phyloP scores from a whole-genome alignment of 2,113 vertebrate species.

The Siphamia tubifer region DNA sequence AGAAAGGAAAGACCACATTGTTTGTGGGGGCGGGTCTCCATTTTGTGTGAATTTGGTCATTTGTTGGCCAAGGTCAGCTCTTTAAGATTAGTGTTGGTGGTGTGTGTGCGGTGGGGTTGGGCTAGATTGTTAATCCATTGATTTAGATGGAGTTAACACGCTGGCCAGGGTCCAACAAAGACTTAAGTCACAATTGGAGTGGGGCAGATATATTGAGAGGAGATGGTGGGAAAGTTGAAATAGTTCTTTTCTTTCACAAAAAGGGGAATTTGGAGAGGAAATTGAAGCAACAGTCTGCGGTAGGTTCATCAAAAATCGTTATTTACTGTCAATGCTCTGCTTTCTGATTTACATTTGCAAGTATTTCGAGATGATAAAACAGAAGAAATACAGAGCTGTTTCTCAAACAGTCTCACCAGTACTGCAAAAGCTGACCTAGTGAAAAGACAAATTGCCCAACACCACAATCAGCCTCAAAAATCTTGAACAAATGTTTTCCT shows the following conservation, averaged over 20 bases:
- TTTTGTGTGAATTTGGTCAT: constrained; percentile 77
- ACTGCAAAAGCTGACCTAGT: background rate
- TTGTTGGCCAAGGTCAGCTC: constrained; percentile 74
- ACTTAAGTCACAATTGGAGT: constrained; percentile 78
- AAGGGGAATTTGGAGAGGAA: constrained; percentile 60
- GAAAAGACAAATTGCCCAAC: constrained; percentile 38
- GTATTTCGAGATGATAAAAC: constrained; percentile 27
- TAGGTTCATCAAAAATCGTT: constrained; percentile 38
- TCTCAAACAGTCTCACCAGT: background rate
- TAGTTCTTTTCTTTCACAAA: constrained; percentile 61
- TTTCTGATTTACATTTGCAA: constrained; percentile 14
- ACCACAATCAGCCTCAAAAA: constrained; percentile 14
- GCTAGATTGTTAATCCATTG: constrained; percentile 78
- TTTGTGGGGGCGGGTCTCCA: constrained; percentile 46
- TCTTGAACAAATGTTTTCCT: constrained; percentile 43
- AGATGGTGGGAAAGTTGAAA: constrained; percentile 78
- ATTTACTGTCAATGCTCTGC: constrained; percentile 8
- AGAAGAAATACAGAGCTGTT: background rate
- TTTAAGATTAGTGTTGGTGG: constrained; percentile 68
- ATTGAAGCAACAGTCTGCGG: constrained; percentile 56
- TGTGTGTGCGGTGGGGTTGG: constrained; percentile 43
- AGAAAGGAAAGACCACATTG: constrained; percentile 56
- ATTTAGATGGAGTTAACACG: constrained; percentile 76
- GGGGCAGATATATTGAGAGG: constrained; percentile 61
- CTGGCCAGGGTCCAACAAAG: constrained; percentile 71